Evolutionary conservation across 2,797 vertebrate species (phyloP).

Genomic region (Pitangus sulphuratus): DNA sequence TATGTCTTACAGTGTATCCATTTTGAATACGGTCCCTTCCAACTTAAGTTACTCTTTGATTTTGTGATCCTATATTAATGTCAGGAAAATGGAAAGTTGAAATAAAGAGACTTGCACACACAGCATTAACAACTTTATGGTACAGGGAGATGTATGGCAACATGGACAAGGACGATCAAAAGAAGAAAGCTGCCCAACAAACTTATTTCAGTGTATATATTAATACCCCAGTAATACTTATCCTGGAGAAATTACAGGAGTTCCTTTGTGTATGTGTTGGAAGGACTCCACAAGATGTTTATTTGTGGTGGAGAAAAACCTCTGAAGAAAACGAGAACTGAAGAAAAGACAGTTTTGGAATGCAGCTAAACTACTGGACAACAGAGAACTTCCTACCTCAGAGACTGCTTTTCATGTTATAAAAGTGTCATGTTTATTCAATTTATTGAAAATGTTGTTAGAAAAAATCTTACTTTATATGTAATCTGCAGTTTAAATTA

Average conservation of each 20-base stretch:
- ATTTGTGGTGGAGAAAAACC: too few species aligned
- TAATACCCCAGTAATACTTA: background rate
- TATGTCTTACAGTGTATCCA: rapidly evolving
- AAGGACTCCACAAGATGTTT: too few species aligned
- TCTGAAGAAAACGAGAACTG: too few species aligned
- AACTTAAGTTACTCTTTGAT: background rate
- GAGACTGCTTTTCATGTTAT: too few species aligned
- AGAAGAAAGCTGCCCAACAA: background rate
- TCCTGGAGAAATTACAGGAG: background rate
- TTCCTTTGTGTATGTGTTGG: background rate
- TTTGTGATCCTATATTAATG: background rate
- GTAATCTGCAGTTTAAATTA: too few species aligned
- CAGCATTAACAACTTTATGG: background rate
- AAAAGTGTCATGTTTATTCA: too few species aligned
- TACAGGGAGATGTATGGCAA: background rate
- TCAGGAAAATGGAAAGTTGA: background rate
- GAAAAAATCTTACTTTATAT: too few species aligned
- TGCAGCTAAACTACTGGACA: too few species aligned
- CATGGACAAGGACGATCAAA: background rate
- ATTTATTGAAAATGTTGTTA: too few species aligned
- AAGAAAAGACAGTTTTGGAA: too few species aligned
- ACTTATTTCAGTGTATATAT: background rate
- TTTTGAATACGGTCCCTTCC: background rate
- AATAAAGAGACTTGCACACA: background rate
- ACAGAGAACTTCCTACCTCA: too few species aligned